These are phyloP conservation scores for Muntiacus muntjak DNA, from an alignment of 2,113 vertebrate genomes.

Conservation along the genomic window DNA sequence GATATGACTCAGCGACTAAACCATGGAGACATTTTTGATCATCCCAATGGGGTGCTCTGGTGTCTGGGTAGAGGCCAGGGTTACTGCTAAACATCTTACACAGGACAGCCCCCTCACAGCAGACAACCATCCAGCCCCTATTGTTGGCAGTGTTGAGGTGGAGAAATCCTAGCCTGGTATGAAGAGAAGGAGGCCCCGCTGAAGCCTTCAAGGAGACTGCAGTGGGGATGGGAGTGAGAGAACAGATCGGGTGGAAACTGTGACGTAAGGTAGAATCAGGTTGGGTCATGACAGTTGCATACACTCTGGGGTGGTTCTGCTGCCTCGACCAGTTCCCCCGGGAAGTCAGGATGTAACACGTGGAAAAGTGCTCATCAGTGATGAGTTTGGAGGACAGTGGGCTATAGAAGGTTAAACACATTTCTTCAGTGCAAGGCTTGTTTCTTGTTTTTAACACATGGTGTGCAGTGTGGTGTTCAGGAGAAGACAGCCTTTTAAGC, in stretches of 20 bases:
- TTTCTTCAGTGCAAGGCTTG: neutral
- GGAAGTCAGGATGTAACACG: no score
- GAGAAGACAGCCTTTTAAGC: neutral
- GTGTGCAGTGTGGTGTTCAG: neutral
- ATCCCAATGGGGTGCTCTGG: fast-evolving
- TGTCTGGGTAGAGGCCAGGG: neutral
- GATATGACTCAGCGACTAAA: neutral
- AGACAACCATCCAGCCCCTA: neutral
- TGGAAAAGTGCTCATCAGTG: neutral
- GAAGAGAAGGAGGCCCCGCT: neutral
- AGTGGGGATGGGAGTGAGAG: neutral
- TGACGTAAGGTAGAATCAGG: neutral
- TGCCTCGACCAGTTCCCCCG: neutral
- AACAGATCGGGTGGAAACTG: neutral
- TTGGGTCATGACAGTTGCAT: fast-evolving
- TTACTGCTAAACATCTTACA: neutral
- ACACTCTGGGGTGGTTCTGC: neutral
- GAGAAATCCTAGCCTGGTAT: neutral
- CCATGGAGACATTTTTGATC: neutral
- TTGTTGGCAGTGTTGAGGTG: neutral
- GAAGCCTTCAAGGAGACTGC: neutral
- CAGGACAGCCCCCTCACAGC: neutral
- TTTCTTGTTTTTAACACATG: neutral
- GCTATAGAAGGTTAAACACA: neutral
- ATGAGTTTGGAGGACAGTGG: neutral